A percentile compares a stretch with the other conserved stretches of the same genome.
Evolutionary conservation across 2,888 invertebrate species (phyloP).

Genomic region (Cartodere bifasciata): DNA sequence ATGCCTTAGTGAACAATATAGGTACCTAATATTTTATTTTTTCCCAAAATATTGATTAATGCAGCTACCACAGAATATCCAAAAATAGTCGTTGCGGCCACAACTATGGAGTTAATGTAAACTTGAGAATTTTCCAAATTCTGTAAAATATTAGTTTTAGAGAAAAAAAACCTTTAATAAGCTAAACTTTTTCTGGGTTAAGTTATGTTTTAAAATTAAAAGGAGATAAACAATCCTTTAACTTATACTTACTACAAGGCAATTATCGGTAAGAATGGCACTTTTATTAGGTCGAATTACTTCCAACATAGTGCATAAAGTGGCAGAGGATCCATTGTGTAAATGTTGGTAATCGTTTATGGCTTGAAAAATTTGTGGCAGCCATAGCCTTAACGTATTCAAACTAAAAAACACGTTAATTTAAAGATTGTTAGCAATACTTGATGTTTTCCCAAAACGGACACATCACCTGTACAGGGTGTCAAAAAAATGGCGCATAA

Average conservation of each 20-base stretch:
- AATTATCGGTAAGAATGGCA: constrained; percentile 10
- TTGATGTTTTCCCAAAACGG: too few relatives aligned
- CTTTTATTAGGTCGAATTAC: constrained; percentile 28
- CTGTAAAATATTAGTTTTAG: constrained; percentile 12
- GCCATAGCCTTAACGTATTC: constrained; percentile 75
- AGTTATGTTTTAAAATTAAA: background rate
- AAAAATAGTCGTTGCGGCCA: constrained; percentile 15
- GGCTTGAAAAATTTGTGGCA: constrained; percentile 73
- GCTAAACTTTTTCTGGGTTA: background rate
- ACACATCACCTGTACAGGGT: too few relatives aligned
- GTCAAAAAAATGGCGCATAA: too few relatives aligned
- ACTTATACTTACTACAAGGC: constrained; percentile 14
- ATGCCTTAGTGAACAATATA: background rate
- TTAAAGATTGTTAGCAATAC: background rate
- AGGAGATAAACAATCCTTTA: background rate
- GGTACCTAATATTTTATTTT: constrained; percentile 19
- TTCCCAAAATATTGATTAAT: constrained; percentile 21
- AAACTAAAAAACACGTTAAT: constrained; percentile 33
- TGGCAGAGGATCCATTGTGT: constrained; percentile 27
- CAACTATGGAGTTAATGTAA: constrained; percentile 20
- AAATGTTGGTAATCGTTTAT: constrained; percentile 35
- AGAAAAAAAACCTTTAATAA: background rate
- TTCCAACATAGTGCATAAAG: constrained; percentile 38
- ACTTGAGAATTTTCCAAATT: constrained; percentile 18
- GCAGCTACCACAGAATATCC: constrained; percentile 20